Evolutionary conservation across 2,888 invertebrate species (phyloP), one percentile per base, ranked within the genome.

Genomic region (Pseudanteris insignis): DNA sequence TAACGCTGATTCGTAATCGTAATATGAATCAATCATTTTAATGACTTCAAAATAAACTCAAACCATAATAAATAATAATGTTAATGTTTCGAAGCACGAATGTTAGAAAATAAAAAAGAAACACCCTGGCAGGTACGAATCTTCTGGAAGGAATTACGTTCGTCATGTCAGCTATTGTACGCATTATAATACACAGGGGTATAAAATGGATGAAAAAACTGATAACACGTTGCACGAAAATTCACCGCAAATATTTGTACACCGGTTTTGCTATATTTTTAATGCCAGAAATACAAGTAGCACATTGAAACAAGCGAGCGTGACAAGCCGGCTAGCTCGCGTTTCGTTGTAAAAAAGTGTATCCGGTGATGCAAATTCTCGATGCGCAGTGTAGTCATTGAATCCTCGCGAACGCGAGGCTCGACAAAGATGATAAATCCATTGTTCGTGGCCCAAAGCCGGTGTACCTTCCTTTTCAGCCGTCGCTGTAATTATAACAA

Each of bases 401-500:
- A 60, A 54, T 43, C 38, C 53, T 51, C 43, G n/a, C 33, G 36
- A 60, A 37, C 18, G 46, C 36, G 14, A 37, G 61, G 46, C 59
- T 55, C 55, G 28, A 55, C 54, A 48, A 55, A 59, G 44, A 55
- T 64, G 54, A 64, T 55, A 51, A 58, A 62, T 54, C 44, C 55
- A 54, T 43, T 64, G 58, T 46, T 59, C 36, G 25, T 24, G 40
- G 43, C 36, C 30, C 28, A 37, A 44, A 30, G 50, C 37, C 30
- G 60, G 37, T 44, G 61, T 61, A 57, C 58, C 58, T 68, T 70
- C 67, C 70, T 73, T 70, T 65, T 60, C 63, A 46, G 58, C 68
- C 66, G 70, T 68, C 72, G 34, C 21, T 46, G 46, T 72, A 71
- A 75, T 75, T 73, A 70, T 71, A 71, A 74, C 67, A 67, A 69